A percentile compares a stretch with the other conserved stretches of the same genome.
These are phyloP conservation scores for Grapholita molesta DNA, from an alignment of 1,140 invertebrate genomes.

Conservation along the genomic window DNA sequence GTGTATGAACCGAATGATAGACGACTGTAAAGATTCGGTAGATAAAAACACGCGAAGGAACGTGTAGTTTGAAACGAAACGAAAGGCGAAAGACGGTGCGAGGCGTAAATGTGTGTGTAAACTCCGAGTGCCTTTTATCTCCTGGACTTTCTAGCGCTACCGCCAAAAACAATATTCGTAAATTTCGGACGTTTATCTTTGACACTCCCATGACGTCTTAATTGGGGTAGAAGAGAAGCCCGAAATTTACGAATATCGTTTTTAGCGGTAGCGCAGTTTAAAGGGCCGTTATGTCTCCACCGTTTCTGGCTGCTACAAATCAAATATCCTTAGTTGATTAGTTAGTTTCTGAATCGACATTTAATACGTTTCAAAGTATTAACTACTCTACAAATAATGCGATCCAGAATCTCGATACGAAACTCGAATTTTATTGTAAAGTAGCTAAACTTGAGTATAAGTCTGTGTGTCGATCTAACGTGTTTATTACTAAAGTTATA, in stretches of 20 bases:
- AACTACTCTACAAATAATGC: background rate
- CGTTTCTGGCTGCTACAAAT: background rate
- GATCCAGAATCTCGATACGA: conserved; percentile 5
- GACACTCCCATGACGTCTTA: no score
- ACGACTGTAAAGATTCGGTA: background rate
- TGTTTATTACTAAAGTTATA: conserved; percentile 4
- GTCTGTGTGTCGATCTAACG: background rate
- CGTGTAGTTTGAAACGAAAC: background rate
- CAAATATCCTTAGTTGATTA: background rate
- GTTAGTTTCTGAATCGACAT: background rate
- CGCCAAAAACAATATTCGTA: no score
- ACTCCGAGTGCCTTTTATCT: background rate
- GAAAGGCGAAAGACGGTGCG: background rate
- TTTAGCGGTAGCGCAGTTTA: no score
- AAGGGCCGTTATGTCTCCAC: background rate
- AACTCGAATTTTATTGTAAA: background rate
- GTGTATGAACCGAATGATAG: background rate
- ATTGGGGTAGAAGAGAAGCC: no score
- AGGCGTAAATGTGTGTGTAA: background rate
- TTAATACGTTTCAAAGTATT: background rate
- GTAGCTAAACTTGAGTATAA: background rate
- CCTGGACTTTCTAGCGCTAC: background rate
- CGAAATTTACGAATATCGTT: no score
- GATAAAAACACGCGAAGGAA: no score
- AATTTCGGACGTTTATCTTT: no score